A percentile compares a stretch with the other conserved stretches of the same genome.
phyloP scores from a whole-genome alignment of 2,888 invertebrate species.

The Drosophila meridiana region DNA sequence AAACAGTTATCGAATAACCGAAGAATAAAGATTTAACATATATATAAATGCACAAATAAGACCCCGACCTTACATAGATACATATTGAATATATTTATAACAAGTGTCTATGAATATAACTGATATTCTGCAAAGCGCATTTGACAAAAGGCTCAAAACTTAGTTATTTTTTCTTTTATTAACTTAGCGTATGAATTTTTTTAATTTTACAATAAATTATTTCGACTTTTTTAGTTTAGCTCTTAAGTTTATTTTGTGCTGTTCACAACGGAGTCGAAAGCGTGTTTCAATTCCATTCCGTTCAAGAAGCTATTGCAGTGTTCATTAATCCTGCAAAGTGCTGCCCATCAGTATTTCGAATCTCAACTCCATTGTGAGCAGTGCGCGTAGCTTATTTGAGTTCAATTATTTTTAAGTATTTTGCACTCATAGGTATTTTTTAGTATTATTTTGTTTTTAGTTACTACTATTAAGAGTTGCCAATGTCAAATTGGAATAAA shows the following conservation, averaged over 20 bases:
- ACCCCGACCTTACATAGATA: not conserved
- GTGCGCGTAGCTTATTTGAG: constrained; percentile 13
- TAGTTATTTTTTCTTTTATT: constrained; percentile 25
- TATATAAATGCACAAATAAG: constrained; percentile 74
- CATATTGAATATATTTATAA: constrained; percentile 15
- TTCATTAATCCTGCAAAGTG: not conserved
- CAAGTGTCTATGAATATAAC: constrained; percentile 7
- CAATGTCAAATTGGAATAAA: constrained; percentile 41
- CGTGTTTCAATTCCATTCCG: no score
- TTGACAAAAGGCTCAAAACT: constrained; percentile 49
- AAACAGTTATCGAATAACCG: constrained; percentile 7
- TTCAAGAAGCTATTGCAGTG: not conserved
- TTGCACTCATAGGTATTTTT: constrained; percentile 29
- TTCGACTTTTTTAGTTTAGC: constrained; percentile 32
- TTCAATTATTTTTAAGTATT: constrained; percentile 13
- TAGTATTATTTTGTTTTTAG: constrained; percentile 21
- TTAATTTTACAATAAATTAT: constrained; percentile 24
- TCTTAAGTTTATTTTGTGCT: constrained; percentile 21
- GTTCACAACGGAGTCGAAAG: constrained; percentile 5
- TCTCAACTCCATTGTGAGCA: constrained; percentile 13
- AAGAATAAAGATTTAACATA: constrained; percentile 7
- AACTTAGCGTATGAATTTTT: constrained; percentile 37
- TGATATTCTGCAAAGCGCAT: constrained; percentile 43
- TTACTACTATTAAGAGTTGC: constrained; percentile 4
- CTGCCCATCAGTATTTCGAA: not conserved